Evolutionary conservation across 2,797 vertebrate genomes (phyloP), one percentile per base, ranked within the genome.

Genomic region (Lepus oiostolus): DNA sequence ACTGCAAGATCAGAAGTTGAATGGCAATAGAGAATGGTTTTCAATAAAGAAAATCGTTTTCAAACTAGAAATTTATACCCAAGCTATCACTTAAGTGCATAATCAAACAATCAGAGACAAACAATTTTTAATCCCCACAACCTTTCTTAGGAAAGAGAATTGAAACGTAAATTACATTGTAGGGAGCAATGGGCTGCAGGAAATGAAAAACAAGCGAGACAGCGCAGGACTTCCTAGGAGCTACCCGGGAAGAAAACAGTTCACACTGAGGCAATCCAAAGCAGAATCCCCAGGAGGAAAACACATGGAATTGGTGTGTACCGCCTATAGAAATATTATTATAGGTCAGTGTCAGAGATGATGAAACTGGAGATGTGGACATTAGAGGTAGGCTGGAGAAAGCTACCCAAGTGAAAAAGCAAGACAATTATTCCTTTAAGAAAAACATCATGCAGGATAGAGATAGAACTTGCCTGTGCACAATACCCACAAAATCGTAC

Each of bases 11-110:
- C 68, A 92, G 62, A 92, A 88, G 2, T 28, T 83, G 7, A 38
- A 68, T 83, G 54, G 88, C 47, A 88, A 63, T 65, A 24, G 60
- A 77, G 7, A 92, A 65, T 92, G 88, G 13, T 22, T 77, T 93
- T 91, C 62, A 87, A 26, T 82, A 93, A 88, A 92, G 16, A 90
- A 85, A 94, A 85, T 47, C 0, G 54, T 86, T 92, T 95, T 83
- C 83, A 88, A 79, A 85, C 35, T 85, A 67, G 24, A 92, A 85
- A 92, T 80, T 38, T 83, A 80, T 90, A 93, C 28, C 65, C 22
- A 80, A 93, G 92, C 54, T 83, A 65, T 79, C 16, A 80, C 13
- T 17, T 28, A 65, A 93, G 74, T 92, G 65, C 90, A 2, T 22
- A 96, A 88, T 82, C 72, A 83, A 28, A 68, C 9, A 35, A 81